Percentiles rank a stretch among this genome's conserved stretches.
phyloP scores from a whole-genome alignment of 2,113 vertebrate species.

The Meles meles region DNA sequence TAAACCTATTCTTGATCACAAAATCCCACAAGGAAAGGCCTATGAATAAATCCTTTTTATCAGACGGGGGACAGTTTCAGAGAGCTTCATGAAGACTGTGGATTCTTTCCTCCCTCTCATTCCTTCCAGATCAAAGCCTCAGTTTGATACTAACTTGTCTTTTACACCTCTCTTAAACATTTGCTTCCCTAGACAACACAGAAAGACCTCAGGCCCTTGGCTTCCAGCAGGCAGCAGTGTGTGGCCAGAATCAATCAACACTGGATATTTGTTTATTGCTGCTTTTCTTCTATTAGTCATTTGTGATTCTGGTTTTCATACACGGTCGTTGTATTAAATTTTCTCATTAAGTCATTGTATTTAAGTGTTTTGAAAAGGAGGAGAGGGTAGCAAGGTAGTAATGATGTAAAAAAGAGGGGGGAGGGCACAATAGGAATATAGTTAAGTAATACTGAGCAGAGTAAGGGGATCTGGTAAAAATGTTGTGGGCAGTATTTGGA shows the following conservation, averaged over 20 bases:
- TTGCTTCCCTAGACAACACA: background rate
- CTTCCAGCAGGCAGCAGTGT: background rate
- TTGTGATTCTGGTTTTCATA: background rate
- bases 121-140: background rate
- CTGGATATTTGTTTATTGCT: no score
- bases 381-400: background rate
- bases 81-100: background rate
- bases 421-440: background rate
- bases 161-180: background rate
- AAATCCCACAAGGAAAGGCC: background rate
- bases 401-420: background rate
- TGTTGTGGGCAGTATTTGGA: background rate
- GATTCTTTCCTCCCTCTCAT: background rate
- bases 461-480: background rate
- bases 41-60: background rate
- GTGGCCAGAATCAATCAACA: background rate
- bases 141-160: background rate
- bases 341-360: background rate
- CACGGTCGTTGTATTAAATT: background rate
- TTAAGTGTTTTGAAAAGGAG: background rate
- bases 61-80: background rate
- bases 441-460: background rate
- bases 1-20: background rate
- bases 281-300: background rate
- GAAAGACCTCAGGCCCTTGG: background rate